Percentiles rank a stretch among this genome's conserved stretches.
Evolutionary conservation across 2,113 vertebrate species (phyloP).

Genomic region (Sander vitreus): DNA sequence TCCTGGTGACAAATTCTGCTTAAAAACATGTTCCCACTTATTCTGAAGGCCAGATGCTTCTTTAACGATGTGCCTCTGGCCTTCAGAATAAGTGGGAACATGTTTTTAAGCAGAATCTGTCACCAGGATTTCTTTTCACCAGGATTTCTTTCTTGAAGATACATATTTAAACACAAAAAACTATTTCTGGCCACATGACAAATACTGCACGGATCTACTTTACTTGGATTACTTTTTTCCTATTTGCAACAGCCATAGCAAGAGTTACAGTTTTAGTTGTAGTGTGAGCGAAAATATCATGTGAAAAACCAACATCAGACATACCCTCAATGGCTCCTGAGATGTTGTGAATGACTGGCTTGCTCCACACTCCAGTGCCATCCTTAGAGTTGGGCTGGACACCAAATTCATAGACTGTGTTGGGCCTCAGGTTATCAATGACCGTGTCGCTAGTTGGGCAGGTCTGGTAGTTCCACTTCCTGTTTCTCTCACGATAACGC

Average conservation of each 20-base stretch:
- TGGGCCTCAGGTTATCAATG: constrained; percentile 93
- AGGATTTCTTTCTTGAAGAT: background rate
- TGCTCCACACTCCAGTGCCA: constrained; percentile 89
- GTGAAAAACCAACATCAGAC: constrained; percentile 11
- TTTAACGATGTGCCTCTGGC: too few species aligned
- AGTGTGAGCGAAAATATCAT: background rate
- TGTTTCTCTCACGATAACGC: constrained; percentile 94
- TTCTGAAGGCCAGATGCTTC: background rate
- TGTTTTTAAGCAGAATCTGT: background rate
- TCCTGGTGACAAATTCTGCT: background rate
- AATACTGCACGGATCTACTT: background rate
- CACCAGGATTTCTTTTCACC: constrained; percentile 1
- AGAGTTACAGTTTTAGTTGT: background rate
- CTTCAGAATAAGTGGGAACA: background rate
- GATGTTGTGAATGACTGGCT: constrained; percentile 89
- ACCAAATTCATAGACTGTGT: constrained; percentile 93
- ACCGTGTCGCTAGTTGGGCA: constrained; percentile 94
- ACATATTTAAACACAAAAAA: background rate
- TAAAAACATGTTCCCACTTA: background rate
- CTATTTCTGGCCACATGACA: background rate
- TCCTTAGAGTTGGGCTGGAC: constrained; percentile 90
- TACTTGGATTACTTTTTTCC: too few species aligned
- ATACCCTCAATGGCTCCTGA: constrained; percentile 35
- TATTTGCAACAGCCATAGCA: background rate
- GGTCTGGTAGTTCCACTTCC: constrained; percentile 94